Evolutionary conservation across 1,140 invertebrate species (phyloP), one percentile per base, ranked within the genome.

Genomic region (Littorina saxatilis): DNA sequence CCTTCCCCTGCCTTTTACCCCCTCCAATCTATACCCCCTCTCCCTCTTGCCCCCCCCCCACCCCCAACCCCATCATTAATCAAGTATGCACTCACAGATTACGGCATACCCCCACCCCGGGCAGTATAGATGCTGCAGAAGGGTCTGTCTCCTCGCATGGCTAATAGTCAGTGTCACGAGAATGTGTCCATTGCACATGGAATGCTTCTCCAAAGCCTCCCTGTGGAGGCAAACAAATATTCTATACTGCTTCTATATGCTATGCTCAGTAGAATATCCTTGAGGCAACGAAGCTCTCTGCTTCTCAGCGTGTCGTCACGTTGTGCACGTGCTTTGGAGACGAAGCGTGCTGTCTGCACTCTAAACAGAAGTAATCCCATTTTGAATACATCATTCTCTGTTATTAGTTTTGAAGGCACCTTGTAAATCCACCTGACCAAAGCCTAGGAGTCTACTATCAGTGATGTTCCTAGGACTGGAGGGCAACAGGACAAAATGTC

Each of bases 101-200:
- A 2, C 35, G 27, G 15, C 66, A 0, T 23, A 17, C 35, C 66
- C 17, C 15, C 66, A 3, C 32, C 35, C 35, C 66, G 13, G 29
- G 4, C 9, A 29, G 7, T 17, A 37, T 13, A 20, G 0, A 17
- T 5, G 3, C 32, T 37, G 17, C 37, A 11, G 13, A 13, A 15
- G 20, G 11, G 40, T 73, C 70, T 73, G 70, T 29, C 39, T 50
- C 68, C 43, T 52, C 27, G 43, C 43, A 5, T 27, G 20, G 27
- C 40, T 73, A 73, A 73, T 73, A 39, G 40, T n/a, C 70, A 27
- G 15, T 73, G 70, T 73, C 70, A 50, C n/a, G 70, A 50, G 70
- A 73, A 73, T 73, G 70, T 73, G 70, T 73, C 70, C 70, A 73
- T 73, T 73, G 37, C 70, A 23, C n/a, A 43, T 13, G 70, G 70